Conservation (phyloP, 1,140 invertebrate species). For the Gonioctena quinquepunctata region DNA sequence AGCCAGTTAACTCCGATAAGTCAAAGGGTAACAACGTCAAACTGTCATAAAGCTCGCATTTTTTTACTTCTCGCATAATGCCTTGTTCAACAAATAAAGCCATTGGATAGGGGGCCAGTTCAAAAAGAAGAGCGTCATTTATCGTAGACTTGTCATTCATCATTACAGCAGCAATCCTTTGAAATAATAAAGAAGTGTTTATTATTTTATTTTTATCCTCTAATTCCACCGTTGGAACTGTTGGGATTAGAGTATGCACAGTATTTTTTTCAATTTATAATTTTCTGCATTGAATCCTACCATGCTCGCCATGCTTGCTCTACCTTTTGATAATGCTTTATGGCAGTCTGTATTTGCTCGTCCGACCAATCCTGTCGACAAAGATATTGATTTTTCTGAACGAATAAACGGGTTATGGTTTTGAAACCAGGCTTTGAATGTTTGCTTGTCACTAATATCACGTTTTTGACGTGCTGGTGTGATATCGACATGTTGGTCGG, state of each 20-base stretch:
- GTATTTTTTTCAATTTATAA: conserved; percentile 38
- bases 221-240: too few species aligned
- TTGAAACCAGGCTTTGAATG: conserved; percentile 38
- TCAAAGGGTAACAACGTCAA: conserved; percentile 40
- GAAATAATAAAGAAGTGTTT: too few species aligned
- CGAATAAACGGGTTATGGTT: conserved; percentile 41
- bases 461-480: conserved; percentile 41
- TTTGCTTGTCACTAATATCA: conserved; percentile 37
- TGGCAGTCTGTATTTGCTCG: conserved; percentile 53
- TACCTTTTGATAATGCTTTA: conserved; percentile 50
- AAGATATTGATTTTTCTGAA: conserved; percentile 40
- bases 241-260: too few species aligned
- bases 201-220: too few species aligned
- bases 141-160: conserved; percentile 41
- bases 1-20: conserved; percentile 45
- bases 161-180: background rate
- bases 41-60: conserved; percentile 46
- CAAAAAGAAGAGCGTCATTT: too few species aligned
- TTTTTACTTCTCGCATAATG: conserved; percentile 53
- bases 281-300: conserved; percentile 23
- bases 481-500: conserved; percentile 44
- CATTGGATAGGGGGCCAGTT: conserved; percentile 48
- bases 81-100: conserved; percentile 46
- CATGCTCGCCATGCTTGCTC: conserved; percentile 39
- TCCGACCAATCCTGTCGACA: conserved; percentile 48